Evolutionary conservation across 2,888 invertebrate species (phyloP), one percentile per base, ranked within the genome.

Genomic region (Pyrochroa serraticornis): DNA sequence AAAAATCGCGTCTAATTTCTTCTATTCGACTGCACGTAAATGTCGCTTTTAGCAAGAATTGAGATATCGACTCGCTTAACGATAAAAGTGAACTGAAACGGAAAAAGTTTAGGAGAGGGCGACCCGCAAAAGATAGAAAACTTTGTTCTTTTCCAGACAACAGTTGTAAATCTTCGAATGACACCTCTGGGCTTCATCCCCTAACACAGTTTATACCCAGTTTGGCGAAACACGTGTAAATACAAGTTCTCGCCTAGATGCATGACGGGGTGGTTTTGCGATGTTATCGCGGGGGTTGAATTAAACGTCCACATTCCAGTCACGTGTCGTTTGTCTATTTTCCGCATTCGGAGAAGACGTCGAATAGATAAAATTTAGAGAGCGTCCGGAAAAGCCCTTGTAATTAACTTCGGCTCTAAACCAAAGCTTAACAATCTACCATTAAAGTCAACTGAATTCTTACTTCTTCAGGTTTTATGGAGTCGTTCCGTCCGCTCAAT

Each of bases 361-460:
- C 48, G 55, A 61, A 54, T 58, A 56, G 63, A 64, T 64, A 64
- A 63, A 68, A 67, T 65, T 66, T 66, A 66, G 49, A 57, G 50
- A 51, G 49, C 59, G 46, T 55, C 52, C 37, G 50, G 58, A 60
- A 63, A 64, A 65, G 60, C 63, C 64, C 64, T 63, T 60, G 64
- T 67, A 67, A 70, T 68, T 68, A 68, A 68, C 66, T 65, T 51
- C 45, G 51, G 62, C 62, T 69, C 63, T 67, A 68, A 72, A 72
- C 67, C 68, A 69, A 69, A 70, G 70, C 72, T 69, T 68, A 71
- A 71, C 69, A 71, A 68, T 71, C 67, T 55, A 46, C 68, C 65
- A 69, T 70, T 69, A 71, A 70, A 71, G 69, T 71, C 70, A 67
- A 66, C 68, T 66, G 66, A 69, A 69, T 70, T 68, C 64, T 66